Evolutionary conservation across 2,888 invertebrate species (phyloP), one percentile per base, ranked within the genome.

Genomic region (Macrophya annulata): DNA sequence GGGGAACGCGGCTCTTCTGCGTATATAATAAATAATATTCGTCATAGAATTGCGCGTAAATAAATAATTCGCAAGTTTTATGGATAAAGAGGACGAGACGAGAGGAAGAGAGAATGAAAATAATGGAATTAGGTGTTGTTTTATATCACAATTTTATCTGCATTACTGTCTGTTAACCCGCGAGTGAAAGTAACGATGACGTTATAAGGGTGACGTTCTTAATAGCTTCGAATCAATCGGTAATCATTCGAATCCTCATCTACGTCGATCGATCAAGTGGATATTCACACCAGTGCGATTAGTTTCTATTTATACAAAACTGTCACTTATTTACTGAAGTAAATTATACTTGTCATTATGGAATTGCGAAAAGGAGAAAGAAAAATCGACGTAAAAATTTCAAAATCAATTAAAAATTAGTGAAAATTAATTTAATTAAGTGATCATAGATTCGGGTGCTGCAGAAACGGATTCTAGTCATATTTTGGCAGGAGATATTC

Each of bases 281-380:
- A 62, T 62, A 25, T 17, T 48, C 21, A 45, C 55, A 55, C 55
- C 55, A 55, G 55, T 55, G 55, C 31, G 68, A 31, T 12, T 17
- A 65, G 25, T 65, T 15, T 74, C 74, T 45, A 45, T 48, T 45
- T 21, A 21, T 45, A n/a, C 21, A 43, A 74, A 68, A 15, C 31
- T 37, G 37, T 15, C 4, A 68, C 10, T 62, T 31, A 15, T 12
- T 9, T 31, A 55, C 31, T 37, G 17, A 68, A 68, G 62, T 62
- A 12, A 68, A 17, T 17, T 68, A 6, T 68, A 6, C 15, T 68
- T 15, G 9, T 45, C 40, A 74, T 45, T 12, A 74, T 74, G 43
- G 72, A 74, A 74, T 74, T 74, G 45, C 72, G 72, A 25, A 74
- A 25, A 74, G 72, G 72, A 45, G 12, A n/a, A 55, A 55, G 8